Base-by-base conservation (phyloP, 2,888 invertebrate species). In the Brenthis ino region DNA sequence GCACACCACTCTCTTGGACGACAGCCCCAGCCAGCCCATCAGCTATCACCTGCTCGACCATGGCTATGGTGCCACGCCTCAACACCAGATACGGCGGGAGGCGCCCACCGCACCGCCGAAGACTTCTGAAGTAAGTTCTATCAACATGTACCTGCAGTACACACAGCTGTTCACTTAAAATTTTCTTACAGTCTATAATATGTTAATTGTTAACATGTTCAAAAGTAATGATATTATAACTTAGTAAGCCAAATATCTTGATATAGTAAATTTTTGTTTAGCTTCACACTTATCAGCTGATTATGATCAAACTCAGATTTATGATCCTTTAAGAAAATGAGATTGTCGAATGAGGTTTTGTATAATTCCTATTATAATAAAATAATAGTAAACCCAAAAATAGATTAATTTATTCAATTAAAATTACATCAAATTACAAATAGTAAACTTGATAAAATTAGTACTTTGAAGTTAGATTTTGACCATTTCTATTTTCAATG, bases 1-100 rank as follows among this genome's bases (percentile, higher is more conserved):
- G 87, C 92, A 87, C 76, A 92, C 89, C 84, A 93, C 91, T 76
- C 86, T 92, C 76, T 80, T 91, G 79, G 91, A 91, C 67, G 92
- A 92, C 81, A 93, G 93, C 85, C 93, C 93, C 75, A 87, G 89
- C 81, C 93, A 93, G 83, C 88, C 93, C 78, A 91, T 94, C 80
- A 96, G 95, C 89, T 96, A 96, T 76, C 97, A 97, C 89, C 94
- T 97, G 79, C 94, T 96, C 79, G 97, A 97, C 88, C 97, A 97
- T 85, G 97, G 96, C 78, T 97, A 97, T 91, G 97, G 97, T 76
- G 96, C 96, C 80, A 96, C 96, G 75, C 96, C 96, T 72, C 95
- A 95, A 83, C 94, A 94, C 79, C 95, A 95, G 86, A 94, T 95
- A 77, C 93, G 94, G 80, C 93, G 93, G 74, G 93, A 93, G 87